Conservation (phyloP, 2,797 vertebrate genomes). For the Mus minutoides region DNA sequence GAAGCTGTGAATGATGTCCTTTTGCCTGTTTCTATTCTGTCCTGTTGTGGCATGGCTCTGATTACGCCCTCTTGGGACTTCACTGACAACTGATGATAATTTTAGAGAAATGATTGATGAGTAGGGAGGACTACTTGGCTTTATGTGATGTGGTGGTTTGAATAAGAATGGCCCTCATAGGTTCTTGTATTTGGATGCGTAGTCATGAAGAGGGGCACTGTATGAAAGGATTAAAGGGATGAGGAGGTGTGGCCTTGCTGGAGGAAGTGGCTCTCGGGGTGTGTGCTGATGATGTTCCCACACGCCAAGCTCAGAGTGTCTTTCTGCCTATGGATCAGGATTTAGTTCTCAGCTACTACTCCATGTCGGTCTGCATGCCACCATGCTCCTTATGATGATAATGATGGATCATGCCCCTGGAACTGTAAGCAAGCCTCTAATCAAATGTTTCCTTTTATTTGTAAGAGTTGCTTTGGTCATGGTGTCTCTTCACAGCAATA, state of each 20-base stretch:
- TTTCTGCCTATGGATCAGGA: too few relatives aligned
- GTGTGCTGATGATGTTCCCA: not conserved
- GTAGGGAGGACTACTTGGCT: constrained; percentile 31
- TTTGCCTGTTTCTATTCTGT: constrained; percentile 71
- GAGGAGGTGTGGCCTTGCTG: not conserved
- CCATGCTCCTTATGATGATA: not conserved
- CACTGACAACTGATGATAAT: constrained; percentile 63
- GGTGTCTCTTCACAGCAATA: not conserved
- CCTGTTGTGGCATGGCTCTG: constrained; percentile 2
- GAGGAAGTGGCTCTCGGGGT: not conserved
- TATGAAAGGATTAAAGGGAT: not conserved
- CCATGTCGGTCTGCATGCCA: not conserved
- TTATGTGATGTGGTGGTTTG: not conserved
- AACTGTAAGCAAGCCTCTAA: not conserved
- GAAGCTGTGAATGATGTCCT: not conserved
- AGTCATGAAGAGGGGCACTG: not conserved
- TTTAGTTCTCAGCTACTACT: not conserved
- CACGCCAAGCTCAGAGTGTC: too few relatives aligned
- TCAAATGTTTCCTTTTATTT: not conserved
- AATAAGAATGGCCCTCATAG: not conserved
- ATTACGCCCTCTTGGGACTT: constrained; percentile 58
- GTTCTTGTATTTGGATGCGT: not conserved
- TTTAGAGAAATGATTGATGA: constrained; percentile 71
- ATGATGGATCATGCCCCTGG: not conserved
- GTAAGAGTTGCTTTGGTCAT: not conserved